A percentile compares a stretch with the other conserved stretches of the same genome.
phyloP scores from a whole-genome alignment of 2,113 vertebrate species.

The Clarias magur region DNA sequence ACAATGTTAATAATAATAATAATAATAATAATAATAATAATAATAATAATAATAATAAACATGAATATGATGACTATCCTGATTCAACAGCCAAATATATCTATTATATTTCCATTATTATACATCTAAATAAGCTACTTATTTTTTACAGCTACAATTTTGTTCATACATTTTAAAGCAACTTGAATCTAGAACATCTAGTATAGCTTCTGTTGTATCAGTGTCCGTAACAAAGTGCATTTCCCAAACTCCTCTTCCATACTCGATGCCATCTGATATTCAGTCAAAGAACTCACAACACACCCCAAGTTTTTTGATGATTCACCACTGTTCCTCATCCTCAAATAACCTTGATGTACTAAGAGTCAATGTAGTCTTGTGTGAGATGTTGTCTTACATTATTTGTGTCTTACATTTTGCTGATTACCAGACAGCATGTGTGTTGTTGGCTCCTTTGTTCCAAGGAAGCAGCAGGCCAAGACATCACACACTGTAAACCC shows the following conservation, averaged over 20 bases:
- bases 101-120: too few relatives aligned
- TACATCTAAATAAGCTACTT: neutral
- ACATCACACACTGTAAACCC: neutral
- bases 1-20: neutral
- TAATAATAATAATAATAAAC: neutral
- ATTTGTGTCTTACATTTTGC: neutral
- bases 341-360: neutral
- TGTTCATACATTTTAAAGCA: neutral
- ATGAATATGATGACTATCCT: neutral
- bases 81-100: neutral
- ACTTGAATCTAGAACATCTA: neutral
- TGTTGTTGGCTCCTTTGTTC: neutral
- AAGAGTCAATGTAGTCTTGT: neutral
- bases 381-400: neutral
- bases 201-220: neutral
- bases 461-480: neutral
- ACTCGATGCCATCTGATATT: neutral
- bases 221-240: neutral
- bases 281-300: conserved; percentile 6
- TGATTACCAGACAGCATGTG: neutral
- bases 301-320: neutral
- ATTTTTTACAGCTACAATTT: neutral
- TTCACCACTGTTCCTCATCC: neutral
- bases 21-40: neutral
- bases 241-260: neutral